phyloP scores from a whole-genome alignment of 2,113 vertebrate genomes.

The Limanda limanda region DNA sequence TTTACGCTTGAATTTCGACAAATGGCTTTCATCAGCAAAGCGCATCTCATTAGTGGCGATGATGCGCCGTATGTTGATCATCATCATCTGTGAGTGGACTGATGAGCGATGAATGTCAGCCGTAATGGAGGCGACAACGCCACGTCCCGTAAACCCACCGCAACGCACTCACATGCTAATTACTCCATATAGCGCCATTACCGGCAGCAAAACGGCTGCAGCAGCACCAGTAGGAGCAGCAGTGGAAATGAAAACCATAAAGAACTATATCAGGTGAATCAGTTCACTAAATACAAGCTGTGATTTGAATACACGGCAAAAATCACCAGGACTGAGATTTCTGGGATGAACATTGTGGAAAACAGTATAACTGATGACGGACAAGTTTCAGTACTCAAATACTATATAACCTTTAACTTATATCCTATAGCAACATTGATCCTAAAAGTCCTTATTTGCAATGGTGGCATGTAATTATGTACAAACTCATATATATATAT shows the following conservation, averaged over 20 bases:
- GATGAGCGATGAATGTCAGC: conserved; percentile 82
- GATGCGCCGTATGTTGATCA: conserved; percentile 84
- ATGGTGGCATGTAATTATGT: neutral
- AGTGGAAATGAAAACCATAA: conserved; percentile 80
- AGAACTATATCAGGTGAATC: conserved; percentile 77
- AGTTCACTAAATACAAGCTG: conserved; percentile 73
- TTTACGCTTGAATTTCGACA: conserved; percentile 77
- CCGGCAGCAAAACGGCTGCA: conserved; percentile 68
- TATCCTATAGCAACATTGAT: neutral
- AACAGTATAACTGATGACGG: conserved; percentile 18
- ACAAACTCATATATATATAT: too few relatives aligned
- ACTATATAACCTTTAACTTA: neutral
- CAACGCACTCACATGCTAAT: conserved; percentile 71
- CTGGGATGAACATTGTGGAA: conserved; percentile 19
- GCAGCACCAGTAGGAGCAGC: conserved; percentile 73
- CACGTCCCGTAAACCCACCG: conserved; percentile 76
- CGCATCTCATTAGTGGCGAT: conserved; percentile 81
- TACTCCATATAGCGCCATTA: conserved; percentile 74
- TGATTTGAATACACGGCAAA: conserved; percentile 21
- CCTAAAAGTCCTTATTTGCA: neutral
- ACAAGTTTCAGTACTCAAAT: neutral
- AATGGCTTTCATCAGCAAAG: conserved; percentile 84
- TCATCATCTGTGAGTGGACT: conserved; percentile 83
- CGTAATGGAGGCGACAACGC: conserved; percentile 77
- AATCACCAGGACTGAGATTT: conserved; percentile 27